phyloP scores from a whole-genome alignment of 2,797 vertebrate species.

The Pipistrellus pipistrellus region DNA sequence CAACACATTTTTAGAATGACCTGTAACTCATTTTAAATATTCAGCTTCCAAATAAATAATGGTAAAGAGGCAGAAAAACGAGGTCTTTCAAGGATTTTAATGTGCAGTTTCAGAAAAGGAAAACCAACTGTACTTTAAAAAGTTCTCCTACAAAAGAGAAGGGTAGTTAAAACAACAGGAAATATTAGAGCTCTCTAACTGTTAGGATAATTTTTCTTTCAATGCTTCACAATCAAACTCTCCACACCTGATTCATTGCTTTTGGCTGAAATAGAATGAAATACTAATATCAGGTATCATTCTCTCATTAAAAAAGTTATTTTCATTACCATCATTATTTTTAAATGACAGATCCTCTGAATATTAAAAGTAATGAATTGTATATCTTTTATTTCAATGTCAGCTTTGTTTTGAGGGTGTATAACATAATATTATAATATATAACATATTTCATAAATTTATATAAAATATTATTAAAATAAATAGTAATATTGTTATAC shows the following conservation, averaged over 20 bases:
- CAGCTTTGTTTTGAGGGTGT: background rate
- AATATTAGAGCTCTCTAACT: background rate
- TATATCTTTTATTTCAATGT: background rate
- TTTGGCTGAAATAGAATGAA: conserved; percentile 1
- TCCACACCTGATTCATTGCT: background rate
- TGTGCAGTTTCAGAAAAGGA: background rate
- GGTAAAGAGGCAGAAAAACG: background rate
- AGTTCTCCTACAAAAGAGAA: conserved; percentile 20
- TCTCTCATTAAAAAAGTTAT: background rate
- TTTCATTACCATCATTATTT: background rate
- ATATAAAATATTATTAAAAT: background rate
- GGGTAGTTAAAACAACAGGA: background rate
- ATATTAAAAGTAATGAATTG: background rate
- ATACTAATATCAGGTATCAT: background rate
- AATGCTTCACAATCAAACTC: background rate
- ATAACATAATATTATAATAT: background rate
- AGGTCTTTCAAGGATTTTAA: background rate
- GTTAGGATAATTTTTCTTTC: background rate
- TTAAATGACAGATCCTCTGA: conserved; percentile 46
- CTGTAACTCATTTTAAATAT: background rate
- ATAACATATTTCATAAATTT: background rate
- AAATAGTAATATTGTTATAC: background rate
- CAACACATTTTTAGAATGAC: background rate
- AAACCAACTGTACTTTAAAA: background rate
- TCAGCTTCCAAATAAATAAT: background rate